Percentiles rank a stretch among this genome's conserved stretches.
phyloP scores from a whole-genome alignment of 2,113 vertebrate species.

The Perccottus glenii region DNA sequence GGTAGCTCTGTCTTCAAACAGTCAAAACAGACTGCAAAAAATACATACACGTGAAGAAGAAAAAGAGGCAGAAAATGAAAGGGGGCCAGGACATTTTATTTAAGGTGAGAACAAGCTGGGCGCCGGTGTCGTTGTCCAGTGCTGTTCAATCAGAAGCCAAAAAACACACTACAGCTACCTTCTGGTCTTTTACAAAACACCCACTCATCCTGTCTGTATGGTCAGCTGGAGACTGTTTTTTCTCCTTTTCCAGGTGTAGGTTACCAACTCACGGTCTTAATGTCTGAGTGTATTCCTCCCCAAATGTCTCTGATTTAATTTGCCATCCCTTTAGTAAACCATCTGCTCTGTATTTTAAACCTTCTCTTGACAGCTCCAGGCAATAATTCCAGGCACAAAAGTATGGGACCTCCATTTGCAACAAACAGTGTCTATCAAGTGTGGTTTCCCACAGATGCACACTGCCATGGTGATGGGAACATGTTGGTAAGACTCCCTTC shows the following conservation, averaged over 20 bases:
- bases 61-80: slow-evolving; percentile 43
- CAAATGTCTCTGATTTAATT: slow-evolving; percentile 54
- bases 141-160: slow-evolving; percentile 25
- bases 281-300: slow-evolving; percentile 32
- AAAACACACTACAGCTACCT: slow-evolving; percentile 23
- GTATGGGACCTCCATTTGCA: slow-evolving; percentile 35
- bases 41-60: slow-evolving; percentile 26
- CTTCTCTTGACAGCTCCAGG: slow-evolving; percentile 49
- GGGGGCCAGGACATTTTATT: slow-evolving; percentile 17
- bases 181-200: neutral
- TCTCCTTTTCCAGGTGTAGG: slow-evolving; percentile 23
- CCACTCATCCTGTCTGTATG: slow-evolving; percentile 14
- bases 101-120: slow-evolving; percentile 39
- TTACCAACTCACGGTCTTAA: slow-evolving; percentile 45
- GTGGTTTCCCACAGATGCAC: slow-evolving; percentile 29
- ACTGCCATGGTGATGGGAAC: slow-evolving; percentile 70
- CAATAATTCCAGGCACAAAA: slow-evolving; percentile 48
- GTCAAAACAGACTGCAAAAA: slow-evolving; percentile 14
- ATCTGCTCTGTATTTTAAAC: slow-evolving; percentile 49
- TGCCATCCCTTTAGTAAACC: slow-evolving; percentile 49
- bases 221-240: slow-evolving; percentile 32
- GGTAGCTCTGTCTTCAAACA: slow-evolving; percentile 9
- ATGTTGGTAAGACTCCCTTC: slow-evolving; percentile 54
- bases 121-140: slow-evolving; percentile 28
- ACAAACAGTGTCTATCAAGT: slow-evolving; percentile 31